phyloP scores from a whole-genome alignment of 2,888 invertebrate species.

The Merodon equestris region DNA sequence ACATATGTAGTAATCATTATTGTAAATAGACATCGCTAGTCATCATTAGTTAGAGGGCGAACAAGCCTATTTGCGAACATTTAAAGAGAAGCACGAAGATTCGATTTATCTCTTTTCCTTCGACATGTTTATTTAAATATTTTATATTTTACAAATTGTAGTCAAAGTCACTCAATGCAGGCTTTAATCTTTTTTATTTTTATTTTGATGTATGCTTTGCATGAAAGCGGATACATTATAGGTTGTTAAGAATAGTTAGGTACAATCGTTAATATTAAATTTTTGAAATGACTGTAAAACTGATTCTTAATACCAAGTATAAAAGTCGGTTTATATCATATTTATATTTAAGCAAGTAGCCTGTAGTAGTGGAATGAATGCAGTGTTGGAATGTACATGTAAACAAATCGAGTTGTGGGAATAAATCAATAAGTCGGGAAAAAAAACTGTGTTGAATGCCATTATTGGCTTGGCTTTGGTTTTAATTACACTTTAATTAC shows the following conservation, averaged over 20 bases:
- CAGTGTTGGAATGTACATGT: slow-evolving; percentile 34
- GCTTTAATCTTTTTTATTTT: not conserved
- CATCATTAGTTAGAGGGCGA: slow-evolving; percentile 56
- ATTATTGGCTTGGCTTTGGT: no score
- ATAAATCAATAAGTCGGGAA: slow-evolving; percentile 29
- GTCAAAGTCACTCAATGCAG: slow-evolving; percentile 52
- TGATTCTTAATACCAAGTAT: no score
- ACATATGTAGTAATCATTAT: slow-evolving; percentile 35
- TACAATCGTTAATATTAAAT: no score
- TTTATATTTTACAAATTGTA: slow-evolving; percentile 31
- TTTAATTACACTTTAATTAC: no score
- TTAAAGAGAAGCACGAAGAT: not conserved
- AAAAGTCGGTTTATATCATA: no score
- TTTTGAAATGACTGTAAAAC: no score
- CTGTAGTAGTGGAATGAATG: slow-evolving; percentile 54
- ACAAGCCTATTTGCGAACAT: slow-evolving; percentile 13
- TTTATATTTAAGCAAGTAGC: slow-evolving; percentile 15
- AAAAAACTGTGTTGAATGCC: not conserved
- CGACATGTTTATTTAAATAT: not conserved
- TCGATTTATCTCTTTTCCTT: no score
- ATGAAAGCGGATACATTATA: no score
- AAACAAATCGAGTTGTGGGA: slow-evolving; percentile 40
- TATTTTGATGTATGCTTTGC: no score
- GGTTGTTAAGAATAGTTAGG: no score
- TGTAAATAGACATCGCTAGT: slow-evolving; percentile 63